These are phyloP conservation scores for Labeo catla DNA, from an alignment of 2,113 vertebrate genomes.

Conservation along the genomic window DNA sequence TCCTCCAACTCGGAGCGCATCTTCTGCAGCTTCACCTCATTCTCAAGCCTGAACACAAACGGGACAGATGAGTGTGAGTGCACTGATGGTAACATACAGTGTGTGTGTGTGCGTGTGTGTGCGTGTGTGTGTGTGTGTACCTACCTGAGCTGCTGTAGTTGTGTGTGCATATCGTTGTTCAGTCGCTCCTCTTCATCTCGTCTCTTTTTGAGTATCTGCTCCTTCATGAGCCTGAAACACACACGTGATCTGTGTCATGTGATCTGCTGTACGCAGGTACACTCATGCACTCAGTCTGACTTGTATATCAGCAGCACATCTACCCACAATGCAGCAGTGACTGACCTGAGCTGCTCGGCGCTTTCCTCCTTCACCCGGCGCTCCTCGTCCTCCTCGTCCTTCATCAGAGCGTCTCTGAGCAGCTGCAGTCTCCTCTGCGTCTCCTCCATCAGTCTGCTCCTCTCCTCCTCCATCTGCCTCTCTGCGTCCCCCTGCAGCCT, in stretches of 20 bases:
- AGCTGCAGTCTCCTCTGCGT: conserved; percentile 52
- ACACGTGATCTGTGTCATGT: not conserved
- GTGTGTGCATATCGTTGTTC: conserved; percentile 67
- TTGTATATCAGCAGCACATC: not conserved
- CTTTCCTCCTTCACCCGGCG: conserved; percentile 73
- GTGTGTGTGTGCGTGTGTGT: conserved; percentile 44
- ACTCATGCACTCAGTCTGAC: too few species aligned
- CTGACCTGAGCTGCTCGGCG: conserved; percentile 79
- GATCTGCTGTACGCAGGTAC: not conserved
- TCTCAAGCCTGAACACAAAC: conserved; percentile 75
- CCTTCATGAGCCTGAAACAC: conserved; percentile 73
- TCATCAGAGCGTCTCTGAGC: conserved; percentile 65
- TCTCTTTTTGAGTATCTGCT: conserved; percentile 70
- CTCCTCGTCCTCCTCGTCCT: conserved; percentile 50
- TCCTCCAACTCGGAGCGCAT: conserved; percentile 69
- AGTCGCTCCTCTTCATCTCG: conserved; percentile 74
- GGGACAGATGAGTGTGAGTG: not conserved
- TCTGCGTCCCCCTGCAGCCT: conserved; percentile 28
- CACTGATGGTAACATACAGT: not conserved
- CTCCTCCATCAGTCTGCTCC: conserved; percentile 45
- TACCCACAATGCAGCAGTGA: conserved; percentile 13
- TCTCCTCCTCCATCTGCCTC: conserved; percentile 40
- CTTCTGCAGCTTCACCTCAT: conserved; percentile 70
- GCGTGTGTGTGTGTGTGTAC: conserved; percentile 4
- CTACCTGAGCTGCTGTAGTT: conserved; percentile 79